phyloP scores from a whole-genome alignment of 2,113 vertebrate genomes.

The Ictalurus furcatus region DNA sequence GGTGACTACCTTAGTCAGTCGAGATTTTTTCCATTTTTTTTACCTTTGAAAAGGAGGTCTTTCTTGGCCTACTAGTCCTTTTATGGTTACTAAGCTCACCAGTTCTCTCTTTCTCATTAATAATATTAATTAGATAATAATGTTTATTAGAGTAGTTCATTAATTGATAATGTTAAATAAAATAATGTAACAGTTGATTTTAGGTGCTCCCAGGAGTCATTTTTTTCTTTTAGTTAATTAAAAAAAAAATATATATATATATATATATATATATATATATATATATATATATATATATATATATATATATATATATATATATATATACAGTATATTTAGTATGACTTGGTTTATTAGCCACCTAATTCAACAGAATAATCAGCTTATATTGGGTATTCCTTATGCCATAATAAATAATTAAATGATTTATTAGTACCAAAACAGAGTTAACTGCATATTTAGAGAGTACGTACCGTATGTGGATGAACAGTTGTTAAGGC shows the following conservation, averaged over 20 bases:
- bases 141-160: not conserved
- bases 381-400: not conserved
- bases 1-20: not conserved
- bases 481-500: not conserved
- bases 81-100: not conserved
- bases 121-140: not conserved
- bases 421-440: not conserved
- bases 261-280: too few relatives aligned
- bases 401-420: not conserved
- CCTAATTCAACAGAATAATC: not conserved
- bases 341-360: not conserved
- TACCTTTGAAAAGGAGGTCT: not conserved
- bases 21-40: not conserved
- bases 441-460: not conserved
- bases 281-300: too few relatives aligned
- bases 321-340: not conserved
- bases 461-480: not conserved
- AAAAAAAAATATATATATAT: not conserved
- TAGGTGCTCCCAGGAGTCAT: not conserved
- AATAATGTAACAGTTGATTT: not conserved
- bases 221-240: not conserved
- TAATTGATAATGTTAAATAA: too few relatives aligned
- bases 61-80: not conserved
- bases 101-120: not conserved
- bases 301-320: too few relatives aligned